Evolutionary conservation across 2,888 invertebrate species (phyloP).

Genomic region (Tenthredo distinguenda): DNA sequence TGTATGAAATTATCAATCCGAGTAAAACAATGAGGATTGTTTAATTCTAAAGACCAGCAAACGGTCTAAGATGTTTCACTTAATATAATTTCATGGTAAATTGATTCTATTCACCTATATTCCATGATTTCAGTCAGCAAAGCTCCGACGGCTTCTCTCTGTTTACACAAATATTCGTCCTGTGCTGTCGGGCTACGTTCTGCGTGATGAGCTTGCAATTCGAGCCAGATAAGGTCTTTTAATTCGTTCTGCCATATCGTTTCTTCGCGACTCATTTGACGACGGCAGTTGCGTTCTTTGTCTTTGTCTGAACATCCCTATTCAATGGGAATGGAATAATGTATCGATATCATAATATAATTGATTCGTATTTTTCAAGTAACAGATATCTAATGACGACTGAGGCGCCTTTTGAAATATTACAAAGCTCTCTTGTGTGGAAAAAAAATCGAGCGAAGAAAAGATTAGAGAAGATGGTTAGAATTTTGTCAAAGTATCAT

Average conservation of each 20-base stretch:
- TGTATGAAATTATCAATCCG: background rate
- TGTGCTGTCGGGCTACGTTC: constrained; percentile 88
- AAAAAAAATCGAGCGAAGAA: background rate
- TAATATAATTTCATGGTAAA: background rate
- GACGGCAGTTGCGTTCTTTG: constrained; percentile 80
- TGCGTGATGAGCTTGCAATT: constrained; percentile 91
- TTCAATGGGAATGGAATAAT: background rate
- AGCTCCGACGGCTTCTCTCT: constrained; percentile 85
- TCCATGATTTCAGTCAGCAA: constrained; percentile 88
- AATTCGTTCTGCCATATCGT: constrained; percentile 93
- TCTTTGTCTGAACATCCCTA: constrained; percentile 85
- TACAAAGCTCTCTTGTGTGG: background rate
- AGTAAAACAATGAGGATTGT: background rate
- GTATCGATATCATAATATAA: background rate
- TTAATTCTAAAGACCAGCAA: background rate
- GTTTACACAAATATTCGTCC: constrained; percentile 87
- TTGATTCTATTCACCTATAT: constrained; percentile 81
- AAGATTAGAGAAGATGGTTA: background rate
- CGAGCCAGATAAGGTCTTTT: constrained; percentile 95
- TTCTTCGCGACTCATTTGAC: constrained; percentile 90
- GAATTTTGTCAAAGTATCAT: background rate
- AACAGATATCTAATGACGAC: background rate
- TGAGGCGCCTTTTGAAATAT: background rate
- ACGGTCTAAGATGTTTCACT: background rate
- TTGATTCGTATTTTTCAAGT: background rate